These are phyloP conservation scores for Promerops cafer DNA, from an alignment of 2,113 vertebrate species.

Conservation along the genomic window DNA sequence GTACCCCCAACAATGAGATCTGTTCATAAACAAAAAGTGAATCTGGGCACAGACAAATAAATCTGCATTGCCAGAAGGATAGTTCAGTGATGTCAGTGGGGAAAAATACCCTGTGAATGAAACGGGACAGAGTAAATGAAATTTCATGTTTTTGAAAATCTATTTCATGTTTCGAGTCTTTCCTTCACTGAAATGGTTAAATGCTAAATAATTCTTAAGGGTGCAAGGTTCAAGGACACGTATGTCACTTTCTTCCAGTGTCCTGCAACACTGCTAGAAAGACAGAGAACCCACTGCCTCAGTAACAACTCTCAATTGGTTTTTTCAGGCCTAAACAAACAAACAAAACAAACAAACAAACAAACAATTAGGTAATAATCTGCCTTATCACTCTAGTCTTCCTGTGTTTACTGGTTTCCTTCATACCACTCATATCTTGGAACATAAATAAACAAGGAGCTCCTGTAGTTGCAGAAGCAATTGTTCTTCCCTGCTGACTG, in stretches of 20 bases:
- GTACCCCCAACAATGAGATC: not conserved
- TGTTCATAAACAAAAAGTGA: not conserved
- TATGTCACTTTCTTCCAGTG: not conserved
- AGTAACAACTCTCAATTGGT: not conserved
- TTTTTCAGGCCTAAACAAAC: not conserved
- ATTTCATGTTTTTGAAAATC: not conserved
- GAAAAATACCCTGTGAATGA: not conserved
- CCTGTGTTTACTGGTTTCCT: constrained; percentile 6
- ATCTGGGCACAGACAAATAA: not conserved
- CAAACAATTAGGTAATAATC: not conserved
- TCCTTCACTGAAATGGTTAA: not conserved
- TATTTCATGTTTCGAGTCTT: not conserved
- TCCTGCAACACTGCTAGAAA: not conserved
- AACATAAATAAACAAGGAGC: not conserved
- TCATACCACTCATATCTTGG: not conserved
- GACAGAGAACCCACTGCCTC: not conserved
- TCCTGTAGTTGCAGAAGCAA: not conserved
- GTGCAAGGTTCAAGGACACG: not conserved
- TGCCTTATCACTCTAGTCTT: not conserved
- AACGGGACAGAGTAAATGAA: not conserved
- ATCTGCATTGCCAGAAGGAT: not conserved
- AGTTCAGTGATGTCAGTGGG: not conserved
- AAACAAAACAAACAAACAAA: not conserved
- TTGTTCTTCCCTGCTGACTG: not conserved
- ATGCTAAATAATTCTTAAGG: not conserved